Percentiles rank a stretch among this genome's conserved stretches.
Evolutionary conservation across 2,113 vertebrate species (phyloP).

Genomic region (Prionailurus bengalensis): DNA sequence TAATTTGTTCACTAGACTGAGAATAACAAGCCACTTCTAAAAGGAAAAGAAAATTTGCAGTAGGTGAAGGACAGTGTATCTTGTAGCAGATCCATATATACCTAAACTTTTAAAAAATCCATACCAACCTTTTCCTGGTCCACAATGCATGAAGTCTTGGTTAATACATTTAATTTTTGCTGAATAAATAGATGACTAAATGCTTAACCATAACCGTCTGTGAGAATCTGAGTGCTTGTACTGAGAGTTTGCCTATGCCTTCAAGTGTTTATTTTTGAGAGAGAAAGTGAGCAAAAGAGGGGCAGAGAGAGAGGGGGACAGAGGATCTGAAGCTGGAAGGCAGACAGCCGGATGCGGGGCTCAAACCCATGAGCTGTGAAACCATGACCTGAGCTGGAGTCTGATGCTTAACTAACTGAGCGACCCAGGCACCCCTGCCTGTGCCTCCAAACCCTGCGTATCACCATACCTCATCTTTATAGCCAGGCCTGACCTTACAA

Average conservation of each 20-base stretch:
- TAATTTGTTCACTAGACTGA: slow-evolving; percentile 57
- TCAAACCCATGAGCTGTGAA: too few species aligned
- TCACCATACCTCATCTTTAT: neutral
- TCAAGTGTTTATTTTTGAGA: too few species aligned
- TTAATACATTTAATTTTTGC: neutral
- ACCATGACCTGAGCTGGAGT: too few species aligned
- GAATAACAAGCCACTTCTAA: slow-evolving; percentile 42
- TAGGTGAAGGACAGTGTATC: neutral
- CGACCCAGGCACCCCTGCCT: too few species aligned
- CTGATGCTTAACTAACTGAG: too few species aligned
- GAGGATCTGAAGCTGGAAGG: too few species aligned
- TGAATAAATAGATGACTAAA: neutral
- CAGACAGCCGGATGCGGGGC: too few species aligned
- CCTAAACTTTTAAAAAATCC: neutral
- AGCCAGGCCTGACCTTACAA: neutral
- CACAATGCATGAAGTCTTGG: neutral
- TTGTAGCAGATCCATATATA: neutral
- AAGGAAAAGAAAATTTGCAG: slow-evolving; percentile 34
- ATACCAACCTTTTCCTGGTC: neutral
- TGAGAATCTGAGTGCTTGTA: neutral
- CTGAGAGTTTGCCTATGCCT: neutral
- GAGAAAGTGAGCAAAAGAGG: too few species aligned
- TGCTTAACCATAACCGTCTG: neutral
- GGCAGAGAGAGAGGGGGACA: too few species aligned
- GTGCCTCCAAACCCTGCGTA: neutral